Conservation (phyloP, 2,797 vertebrate species). For the Coranthus polyacanthus region DNA sequence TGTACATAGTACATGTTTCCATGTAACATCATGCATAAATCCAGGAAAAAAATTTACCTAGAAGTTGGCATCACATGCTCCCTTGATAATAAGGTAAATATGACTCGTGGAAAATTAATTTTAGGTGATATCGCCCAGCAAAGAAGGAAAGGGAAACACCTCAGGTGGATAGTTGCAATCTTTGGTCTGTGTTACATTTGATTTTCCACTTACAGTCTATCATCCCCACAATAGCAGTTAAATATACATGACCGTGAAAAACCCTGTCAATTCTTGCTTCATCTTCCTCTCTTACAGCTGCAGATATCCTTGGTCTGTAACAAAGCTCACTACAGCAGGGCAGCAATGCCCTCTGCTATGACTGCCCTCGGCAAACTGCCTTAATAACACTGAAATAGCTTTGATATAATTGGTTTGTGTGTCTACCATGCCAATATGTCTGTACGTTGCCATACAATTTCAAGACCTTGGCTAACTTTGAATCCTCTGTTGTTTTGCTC, state of each 20-base stretch:
- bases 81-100: too few species aligned
- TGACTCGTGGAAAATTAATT: too few species aligned
- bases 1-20: too few species aligned
- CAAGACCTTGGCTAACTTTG: too few species aligned
- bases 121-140: too few species aligned
- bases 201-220: background rate
- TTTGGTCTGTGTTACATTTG: too few species aligned
- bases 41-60: too few species aligned
- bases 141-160: too few species aligned
- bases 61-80: too few species aligned
- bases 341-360: slow-evolving; percentile 4
- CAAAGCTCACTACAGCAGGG: slow-evolving; percentile 9
- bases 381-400: slow-evolving; percentile 32
- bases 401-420: slow-evolving; percentile 37
- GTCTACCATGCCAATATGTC: slow-evolving; percentile 14
- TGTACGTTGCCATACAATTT: background rate
- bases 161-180: too few species aligned
- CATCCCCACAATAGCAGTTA: background rate
- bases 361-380: slow-evolving; percentile 23
- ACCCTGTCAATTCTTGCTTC: background rate
- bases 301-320: slow-evolving; percentile 21
- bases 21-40: too few species aligned
- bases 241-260: background rate
- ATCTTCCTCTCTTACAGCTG: slow-evolving; percentile 13
- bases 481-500: too few species aligned